Base-by-base conservation (phyloP, 2,797 vertebrate genomes). In the Cottoperca gobio region DNA sequence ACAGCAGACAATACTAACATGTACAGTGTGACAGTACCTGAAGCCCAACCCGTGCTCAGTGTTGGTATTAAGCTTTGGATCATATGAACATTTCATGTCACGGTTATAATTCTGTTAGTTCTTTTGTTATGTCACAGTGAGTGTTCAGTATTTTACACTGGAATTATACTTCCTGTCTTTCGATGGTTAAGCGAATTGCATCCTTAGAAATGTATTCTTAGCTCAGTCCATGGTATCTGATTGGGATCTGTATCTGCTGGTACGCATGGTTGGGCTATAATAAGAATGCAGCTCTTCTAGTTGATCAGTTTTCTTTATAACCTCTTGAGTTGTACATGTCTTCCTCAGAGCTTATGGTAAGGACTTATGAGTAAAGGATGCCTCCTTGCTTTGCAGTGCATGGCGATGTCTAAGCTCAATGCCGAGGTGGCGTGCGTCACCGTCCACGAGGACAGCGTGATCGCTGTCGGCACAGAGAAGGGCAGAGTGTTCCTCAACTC, bases 371-470 rank as follows among this genome's bases (percentile, higher is more conserved):
- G 19, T 50, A 31, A 74, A 12, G 23, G 4, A 49, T 31, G 35
- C 5, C 14, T 67, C 17, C 31, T 24, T 73, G 11, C 70, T 62
- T 74, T 81, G 12, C 93, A 99, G 98, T 99, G 98, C 94, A 96
- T 96, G 0, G 98, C 97, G 0, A 97, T 99, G 82, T 97, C 98
- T 61, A 99, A 99, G 90, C 96, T 99, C 81, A 99, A 99, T 0
- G 96, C 98, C 0, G 98, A 99, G 89, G 98, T 99, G 78, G 97
- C 97, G 19, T 99, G 98, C 13, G 96, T 99, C 24, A 98, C 97
- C 0, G 96, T 99, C 17, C 97, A 99, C 0, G 97, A 99, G 81
- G 97, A 99, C 93, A 99, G 94, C 12, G 95, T 97, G 89, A 98
- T 98, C 1, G 95, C 98, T 16, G 85, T 99, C 24, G 98, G 98